Conservation (phyloP, 2,113 vertebrate species). For the Chiloscyllium plagiosum region DNA sequence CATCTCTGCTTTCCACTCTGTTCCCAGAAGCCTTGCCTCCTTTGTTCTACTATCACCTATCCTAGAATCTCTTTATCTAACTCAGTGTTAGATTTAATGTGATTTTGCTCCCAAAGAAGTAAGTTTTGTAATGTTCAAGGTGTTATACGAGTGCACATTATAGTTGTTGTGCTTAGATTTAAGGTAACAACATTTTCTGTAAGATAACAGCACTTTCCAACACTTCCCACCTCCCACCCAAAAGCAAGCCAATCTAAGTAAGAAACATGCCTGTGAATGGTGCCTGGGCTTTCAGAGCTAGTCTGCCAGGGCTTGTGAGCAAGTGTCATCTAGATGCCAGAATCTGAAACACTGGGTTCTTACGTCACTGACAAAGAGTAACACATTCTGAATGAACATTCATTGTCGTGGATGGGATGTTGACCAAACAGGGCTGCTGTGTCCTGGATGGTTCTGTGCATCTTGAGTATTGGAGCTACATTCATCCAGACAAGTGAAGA, state of each 20-base stretch:
- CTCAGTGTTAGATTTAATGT: background rate
- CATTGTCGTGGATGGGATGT: too few species aligned
- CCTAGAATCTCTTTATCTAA: background rate
- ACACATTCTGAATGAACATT: too few species aligned
- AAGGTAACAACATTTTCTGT: too few species aligned
- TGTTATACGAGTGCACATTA: background rate
- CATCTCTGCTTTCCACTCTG: too few species aligned
- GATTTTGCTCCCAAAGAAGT: background rate
- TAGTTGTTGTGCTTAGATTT: background rate
- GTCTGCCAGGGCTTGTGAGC: background rate
- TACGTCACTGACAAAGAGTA: background rate
- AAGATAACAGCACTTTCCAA: background rate
- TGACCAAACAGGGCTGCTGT: too few species aligned
- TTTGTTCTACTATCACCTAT: too few species aligned
- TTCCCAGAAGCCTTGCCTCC: too few species aligned
- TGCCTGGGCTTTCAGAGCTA: background rate
- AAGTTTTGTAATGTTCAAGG: background rate
- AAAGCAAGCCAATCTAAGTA: background rate
- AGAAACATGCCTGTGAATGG: background rate
- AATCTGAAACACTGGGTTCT: background rate
- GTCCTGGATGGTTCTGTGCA: too few species aligned
- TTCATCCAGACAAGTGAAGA: too few species aligned
- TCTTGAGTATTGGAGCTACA: too few species aligned
- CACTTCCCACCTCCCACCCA: background rate
- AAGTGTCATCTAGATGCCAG: background rate